phyloP scores from a whole-genome alignment of 2,113 vertebrate species.

The Erythrocercus mccallii region DNA sequence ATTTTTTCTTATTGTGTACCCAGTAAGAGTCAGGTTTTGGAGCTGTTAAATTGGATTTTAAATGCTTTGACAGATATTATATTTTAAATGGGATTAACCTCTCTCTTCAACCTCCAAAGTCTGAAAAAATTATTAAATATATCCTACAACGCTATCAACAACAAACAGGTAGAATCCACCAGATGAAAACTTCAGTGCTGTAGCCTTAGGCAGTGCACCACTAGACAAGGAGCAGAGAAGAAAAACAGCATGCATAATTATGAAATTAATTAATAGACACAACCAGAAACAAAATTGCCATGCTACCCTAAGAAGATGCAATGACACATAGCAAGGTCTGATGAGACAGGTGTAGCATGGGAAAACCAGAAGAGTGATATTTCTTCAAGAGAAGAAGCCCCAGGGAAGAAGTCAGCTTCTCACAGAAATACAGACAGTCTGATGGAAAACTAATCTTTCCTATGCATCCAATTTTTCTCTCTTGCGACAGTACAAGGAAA shows the following conservation, averaged over 20 bases:
- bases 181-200: not conserved
- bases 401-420: not conserved
- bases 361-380: not conserved
- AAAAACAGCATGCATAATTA: conserved; percentile 2
- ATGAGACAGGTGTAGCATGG: not conserved
- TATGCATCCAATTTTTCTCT: not conserved
- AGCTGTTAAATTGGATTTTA: conserved; percentile 58
- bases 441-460: not conserved
- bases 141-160: not conserved
- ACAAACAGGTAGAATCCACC: conserved; percentile 2
- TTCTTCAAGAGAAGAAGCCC: not conserved
- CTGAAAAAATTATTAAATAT: conserved; percentile 29
- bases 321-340: not conserved
- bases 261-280: not conserved
- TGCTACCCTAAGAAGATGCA: not conserved
- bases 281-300: not conserved
- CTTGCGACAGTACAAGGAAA: not conserved
- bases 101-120: conserved; percentile 32
- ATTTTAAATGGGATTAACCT: conserved; percentile 66
- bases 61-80: conserved; percentile 55
- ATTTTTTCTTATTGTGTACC: conserved; percentile 23
- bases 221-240: conserved; percentile 6
- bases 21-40: conserved; percentile 29
- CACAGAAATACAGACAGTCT: not conserved
- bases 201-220: not conserved